These are phyloP conservation scores for Rhegmatorhina hoffmannsi DNA, from an alignment of 2,113 vertebrate genomes.

Conservation along the genomic window DNA sequence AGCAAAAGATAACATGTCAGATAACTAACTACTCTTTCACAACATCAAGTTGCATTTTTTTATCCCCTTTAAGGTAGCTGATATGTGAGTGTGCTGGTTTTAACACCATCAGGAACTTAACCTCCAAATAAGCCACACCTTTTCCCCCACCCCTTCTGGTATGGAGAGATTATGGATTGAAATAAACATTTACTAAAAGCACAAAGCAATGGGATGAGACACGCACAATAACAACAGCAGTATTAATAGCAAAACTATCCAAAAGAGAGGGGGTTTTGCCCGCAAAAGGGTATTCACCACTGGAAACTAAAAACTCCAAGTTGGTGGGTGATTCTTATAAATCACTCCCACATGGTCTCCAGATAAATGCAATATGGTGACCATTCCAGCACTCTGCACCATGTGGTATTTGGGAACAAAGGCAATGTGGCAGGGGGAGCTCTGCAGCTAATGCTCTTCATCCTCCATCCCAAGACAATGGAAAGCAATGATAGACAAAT, in stretches of 20 bases:
- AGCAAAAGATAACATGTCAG: background rate
- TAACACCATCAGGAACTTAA: background rate
- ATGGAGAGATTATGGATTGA: background rate
- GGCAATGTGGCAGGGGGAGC: background rate
- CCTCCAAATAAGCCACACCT: background rate
- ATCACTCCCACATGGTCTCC: background rate
- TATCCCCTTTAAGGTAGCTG: background rate
- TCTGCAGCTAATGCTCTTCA: background rate
- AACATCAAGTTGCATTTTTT: background rate
- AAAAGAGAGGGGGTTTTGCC: background rate
- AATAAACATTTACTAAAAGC: background rate
- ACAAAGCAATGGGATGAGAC: background rate
- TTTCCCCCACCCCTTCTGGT: background rate
- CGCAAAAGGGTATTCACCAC: background rate
- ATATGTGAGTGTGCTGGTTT: background rate
- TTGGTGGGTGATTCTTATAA: background rate
- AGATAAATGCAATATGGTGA: background rate
- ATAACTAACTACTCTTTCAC: background rate
- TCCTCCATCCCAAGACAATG: background rate
- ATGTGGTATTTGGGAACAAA: background rate
- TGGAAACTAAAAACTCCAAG: background rate
- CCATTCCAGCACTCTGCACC: background rate
- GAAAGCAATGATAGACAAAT: background rate
- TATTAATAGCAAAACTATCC: background rate
- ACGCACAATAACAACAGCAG: background rate